A percentile compares a stretch with the other conserved stretches of the same genome.
Evolutionary conservation across 2,888 invertebrate species (phyloP).

Genomic region (Cephus pygmeus): DNA sequence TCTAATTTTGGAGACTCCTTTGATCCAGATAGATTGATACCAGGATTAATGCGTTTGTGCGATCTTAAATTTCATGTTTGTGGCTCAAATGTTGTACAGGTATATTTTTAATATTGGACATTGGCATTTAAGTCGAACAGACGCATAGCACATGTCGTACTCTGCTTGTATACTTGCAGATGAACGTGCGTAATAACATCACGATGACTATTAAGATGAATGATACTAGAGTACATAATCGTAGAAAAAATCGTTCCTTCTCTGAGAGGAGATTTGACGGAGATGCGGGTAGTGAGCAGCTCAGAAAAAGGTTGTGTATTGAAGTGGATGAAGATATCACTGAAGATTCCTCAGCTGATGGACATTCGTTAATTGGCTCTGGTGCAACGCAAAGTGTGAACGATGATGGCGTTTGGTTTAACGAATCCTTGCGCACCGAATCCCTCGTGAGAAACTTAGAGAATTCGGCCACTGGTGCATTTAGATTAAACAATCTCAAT

Average conservation of each 20-base stretch:
- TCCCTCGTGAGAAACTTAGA: background rate
- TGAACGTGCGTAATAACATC: slow-evolving; percentile 48
- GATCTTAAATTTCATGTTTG: slow-evolving; percentile 54
- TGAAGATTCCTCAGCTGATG: background rate
- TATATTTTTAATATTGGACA: slow-evolving; percentile 26
- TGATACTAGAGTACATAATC: slow-evolving; percentile 6
- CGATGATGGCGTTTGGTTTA: background rate
- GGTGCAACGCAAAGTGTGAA: background rate
- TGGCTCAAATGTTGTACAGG: slow-evolving; percentile 47
- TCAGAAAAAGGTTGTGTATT: background rate
- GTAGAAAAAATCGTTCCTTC: slow-evolving; percentile 3
- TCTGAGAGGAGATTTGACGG: background rate
- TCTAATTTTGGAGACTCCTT: slow-evolving; percentile 27
- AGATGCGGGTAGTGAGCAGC: slow-evolving; percentile 15
- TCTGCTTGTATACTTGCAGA: slow-evolving; percentile 33
- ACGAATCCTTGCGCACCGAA: background rate
- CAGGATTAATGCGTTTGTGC: slow-evolving; percentile 42
- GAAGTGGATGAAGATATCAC: background rate
- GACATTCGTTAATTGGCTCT: background rate
- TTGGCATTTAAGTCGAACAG: background rate
- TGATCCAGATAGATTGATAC: slow-evolving; percentile 59
- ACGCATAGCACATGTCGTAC: background rate
- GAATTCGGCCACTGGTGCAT: background rate
- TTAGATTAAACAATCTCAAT: background rate
- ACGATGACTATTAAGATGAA: slow-evolving; percentile 50